Percentiles rank a stretch among this genome's conserved stretches.
These are phyloP conservation scores for Drosophila teissieri DNA, from an alignment of 1,140 invertebrate genomes.

Conservation along the genomic window DNA sequence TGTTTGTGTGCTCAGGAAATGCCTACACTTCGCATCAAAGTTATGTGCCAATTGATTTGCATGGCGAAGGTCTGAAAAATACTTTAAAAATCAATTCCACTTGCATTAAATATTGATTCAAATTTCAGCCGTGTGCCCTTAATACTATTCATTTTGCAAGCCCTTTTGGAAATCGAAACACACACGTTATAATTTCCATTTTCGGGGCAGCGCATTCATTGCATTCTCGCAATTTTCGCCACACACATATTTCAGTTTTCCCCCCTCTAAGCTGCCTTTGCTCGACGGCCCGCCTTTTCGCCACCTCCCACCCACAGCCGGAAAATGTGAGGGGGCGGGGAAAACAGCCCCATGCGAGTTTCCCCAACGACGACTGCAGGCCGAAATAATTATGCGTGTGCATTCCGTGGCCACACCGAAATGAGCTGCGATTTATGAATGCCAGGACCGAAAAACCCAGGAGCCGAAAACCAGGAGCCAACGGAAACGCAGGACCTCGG, in stretches of 20 bases:
- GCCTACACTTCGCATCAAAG: too few species aligned
- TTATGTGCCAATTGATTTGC: too few species aligned
- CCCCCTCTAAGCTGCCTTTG: neutral
- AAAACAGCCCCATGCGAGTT: neutral
- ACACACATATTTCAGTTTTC: conserved; percentile 9
- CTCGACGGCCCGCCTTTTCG: neutral
- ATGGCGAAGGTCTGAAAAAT: too few species aligned
- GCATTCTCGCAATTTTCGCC: conserved; percentile 6
- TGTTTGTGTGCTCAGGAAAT: too few species aligned
- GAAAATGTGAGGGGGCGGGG: neutral
- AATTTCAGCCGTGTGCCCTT: neutral
- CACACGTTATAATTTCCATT: neutral
- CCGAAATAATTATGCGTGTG: conserved; percentile 82
- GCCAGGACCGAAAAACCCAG: conserved; percentile 41
- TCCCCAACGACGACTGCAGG: conserved; percentile 60
- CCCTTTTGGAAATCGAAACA: neutral
- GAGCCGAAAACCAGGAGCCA: conserved; percentile 11
- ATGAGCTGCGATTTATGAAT: conserved; percentile 83
- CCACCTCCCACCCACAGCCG: neutral
- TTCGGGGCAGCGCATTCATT: neutral
- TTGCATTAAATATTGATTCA: neutral
- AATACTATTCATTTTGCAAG: neutral
- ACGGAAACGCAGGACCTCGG: conserved; percentile 23
- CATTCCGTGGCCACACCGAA: conserved; percentile 80
- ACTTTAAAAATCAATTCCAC: too few species aligned